Conservation (phyloP, 2,797 vertebrate species). For the Clarias fuscus region DNA sequence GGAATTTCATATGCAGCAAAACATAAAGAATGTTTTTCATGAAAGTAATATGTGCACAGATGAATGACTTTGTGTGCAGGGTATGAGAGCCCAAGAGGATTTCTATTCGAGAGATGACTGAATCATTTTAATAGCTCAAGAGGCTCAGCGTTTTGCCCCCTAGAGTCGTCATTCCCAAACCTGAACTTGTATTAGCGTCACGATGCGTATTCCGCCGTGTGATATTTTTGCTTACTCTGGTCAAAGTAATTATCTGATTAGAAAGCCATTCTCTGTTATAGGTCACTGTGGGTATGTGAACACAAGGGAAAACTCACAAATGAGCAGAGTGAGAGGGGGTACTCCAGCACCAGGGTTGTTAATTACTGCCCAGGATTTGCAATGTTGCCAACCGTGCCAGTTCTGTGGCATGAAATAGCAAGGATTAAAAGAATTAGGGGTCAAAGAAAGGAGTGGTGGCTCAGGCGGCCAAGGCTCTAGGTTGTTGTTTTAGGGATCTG, state of each 20-base stretch:
- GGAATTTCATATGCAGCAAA: slow-evolving; percentile 16
- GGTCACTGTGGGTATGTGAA: not conserved
- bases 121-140: not conserved
- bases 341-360: slow-evolving; percentile 7
- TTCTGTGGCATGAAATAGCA: not conserved
- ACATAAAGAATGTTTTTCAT: slow-evolving; percentile 22
- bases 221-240: not conserved
- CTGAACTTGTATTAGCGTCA: not conserved
- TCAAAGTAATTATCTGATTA: slow-evolving; percentile 9
- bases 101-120: slow-evolving; percentile 19
- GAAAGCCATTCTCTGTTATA: not conserved
- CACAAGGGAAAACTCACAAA: not conserved
- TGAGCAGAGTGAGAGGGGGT: not conserved
- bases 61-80: slow-evolving; percentile 18
- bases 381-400: not conserved
- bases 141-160: not conserved
- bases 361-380: slow-evolving; percentile 1
- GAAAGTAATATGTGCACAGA: slow-evolving; percentile 18
- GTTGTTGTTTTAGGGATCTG: too few species aligned
- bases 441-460: too few species aligned
- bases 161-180: not conserved
- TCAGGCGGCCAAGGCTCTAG: too few species aligned
- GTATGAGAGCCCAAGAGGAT: slow-evolving; percentile 22
- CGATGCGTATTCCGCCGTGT: not conserved
- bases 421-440: not conserved